A percentile compares a stretch with the other conserved stretches of the same genome.
These are phyloP conservation scores for Rhegmatorhina hoffmannsi DNA, from an alignment of 2,113 vertebrate genomes.

Conservation along the genomic window DNA sequence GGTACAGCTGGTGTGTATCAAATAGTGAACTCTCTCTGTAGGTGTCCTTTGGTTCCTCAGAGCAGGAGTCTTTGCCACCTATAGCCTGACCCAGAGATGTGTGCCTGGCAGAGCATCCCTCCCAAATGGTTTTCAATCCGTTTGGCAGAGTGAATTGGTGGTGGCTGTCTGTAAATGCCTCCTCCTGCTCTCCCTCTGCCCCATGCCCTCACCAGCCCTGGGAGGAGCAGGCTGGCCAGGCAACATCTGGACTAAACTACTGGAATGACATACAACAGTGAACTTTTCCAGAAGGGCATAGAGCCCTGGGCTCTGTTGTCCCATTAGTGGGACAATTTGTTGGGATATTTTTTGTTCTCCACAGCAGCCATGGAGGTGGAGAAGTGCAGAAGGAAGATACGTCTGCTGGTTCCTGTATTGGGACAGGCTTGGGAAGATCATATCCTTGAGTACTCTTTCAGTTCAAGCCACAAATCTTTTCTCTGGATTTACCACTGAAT, in stretches of 20 bases:
- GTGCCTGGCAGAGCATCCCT: not conserved
- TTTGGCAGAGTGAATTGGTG: not conserved
- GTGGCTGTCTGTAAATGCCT: not conserved
- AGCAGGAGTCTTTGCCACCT: not conserved
- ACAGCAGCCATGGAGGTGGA: not conserved
- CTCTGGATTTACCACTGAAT: not conserved
- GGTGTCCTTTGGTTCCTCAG: not conserved
- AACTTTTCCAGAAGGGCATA: not conserved
- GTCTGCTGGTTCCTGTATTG: not conserved
- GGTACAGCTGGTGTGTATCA: rapidly evolving
- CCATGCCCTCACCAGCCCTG: rapidly evolving
- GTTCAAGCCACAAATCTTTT: not conserved
- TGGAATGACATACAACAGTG: not conserved
- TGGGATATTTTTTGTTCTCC: not conserved
- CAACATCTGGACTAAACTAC: not conserved
- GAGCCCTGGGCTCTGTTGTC: not conserved
- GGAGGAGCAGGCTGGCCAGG: not conserved
- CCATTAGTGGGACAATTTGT: not conserved
- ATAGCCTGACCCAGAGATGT: not conserved
- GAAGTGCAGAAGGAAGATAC: not conserved
- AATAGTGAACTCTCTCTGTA: not conserved
- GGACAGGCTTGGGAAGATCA: not conserved
- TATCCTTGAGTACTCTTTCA: not conserved
- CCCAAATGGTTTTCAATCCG: not conserved
- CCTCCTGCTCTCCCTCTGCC: not conserved